Evolutionary conservation across 2,797 vertebrate species (phyloP).

Genomic region (Eulemur rubriventer): DNA sequence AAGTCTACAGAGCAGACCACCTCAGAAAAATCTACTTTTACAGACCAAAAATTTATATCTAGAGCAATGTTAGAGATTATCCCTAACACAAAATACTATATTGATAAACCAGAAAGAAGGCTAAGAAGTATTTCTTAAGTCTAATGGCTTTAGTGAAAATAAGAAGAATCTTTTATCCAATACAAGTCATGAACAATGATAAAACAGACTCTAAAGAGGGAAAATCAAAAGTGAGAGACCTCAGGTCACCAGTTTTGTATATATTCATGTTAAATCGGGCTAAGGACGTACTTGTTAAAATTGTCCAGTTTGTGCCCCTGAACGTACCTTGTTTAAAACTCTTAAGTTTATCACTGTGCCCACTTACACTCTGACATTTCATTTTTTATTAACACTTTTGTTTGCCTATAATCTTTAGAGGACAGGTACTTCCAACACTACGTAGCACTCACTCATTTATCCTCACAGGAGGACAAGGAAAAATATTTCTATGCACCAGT

Average conservation of each 20-base stretch:
- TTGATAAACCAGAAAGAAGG: neutral
- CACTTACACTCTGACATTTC: neutral
- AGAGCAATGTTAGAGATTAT: neutral
- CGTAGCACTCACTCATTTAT: neutral
- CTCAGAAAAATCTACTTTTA: conserved; percentile 27
- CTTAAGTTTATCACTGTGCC: neutral
- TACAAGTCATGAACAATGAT: neutral
- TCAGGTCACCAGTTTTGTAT: neutral
- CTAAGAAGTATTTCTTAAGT: conserved; percentile 11
- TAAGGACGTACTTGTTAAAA: conserved; percentile 14
- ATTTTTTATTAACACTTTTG: neutral
- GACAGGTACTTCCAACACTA: neutral
- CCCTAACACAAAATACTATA: conserved; percentile 26
- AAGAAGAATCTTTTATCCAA: neutral
- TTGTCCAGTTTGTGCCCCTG: neutral
- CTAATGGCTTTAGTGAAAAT: neutral
- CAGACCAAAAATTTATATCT: conserved; percentile 1
- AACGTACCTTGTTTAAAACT: neutral
- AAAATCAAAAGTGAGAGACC: conserved; percentile 7
- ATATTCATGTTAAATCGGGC: neutral
- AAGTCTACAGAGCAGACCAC: neutral
- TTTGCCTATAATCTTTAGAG: neutral
- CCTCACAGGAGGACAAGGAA: neutral
- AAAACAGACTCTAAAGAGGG: neutral
- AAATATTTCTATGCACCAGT: neutral